Percentiles rank a stretch among this genome's conserved stretches.
Evolutionary conservation across 2,888 invertebrate species (phyloP).

Genomic region (Tipula helvola): DNA sequence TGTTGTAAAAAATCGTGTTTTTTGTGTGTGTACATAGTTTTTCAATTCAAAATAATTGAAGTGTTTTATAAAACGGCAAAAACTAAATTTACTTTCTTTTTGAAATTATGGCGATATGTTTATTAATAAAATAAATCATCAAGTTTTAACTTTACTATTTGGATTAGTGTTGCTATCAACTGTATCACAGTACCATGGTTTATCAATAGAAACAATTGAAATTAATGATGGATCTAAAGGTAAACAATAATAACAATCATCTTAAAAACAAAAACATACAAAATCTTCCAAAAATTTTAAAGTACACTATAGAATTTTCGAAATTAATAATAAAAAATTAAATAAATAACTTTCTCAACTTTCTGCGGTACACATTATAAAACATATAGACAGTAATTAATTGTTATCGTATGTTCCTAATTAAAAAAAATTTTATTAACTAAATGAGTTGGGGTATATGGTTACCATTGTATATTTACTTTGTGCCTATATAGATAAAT

Average conservation of each 20-base stretch:
- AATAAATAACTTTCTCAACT: background rate
- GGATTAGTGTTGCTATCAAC: background rate
- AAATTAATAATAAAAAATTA: background rate
- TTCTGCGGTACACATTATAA: background rate
- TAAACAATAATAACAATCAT: background rate
- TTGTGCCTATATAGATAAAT: background rate
- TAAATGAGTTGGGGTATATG: background rate
- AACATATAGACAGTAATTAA: background rate
- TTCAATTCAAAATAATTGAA: background rate
- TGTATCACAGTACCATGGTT: background rate
- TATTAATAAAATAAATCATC: background rate
- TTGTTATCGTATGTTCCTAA: background rate
- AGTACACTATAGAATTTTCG: background rate
- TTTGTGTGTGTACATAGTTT: background rate
- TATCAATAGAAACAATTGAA: background rate
- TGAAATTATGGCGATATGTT: background rate
- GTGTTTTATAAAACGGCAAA: background rate
- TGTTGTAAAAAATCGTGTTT: background rate
- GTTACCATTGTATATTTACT: background rate
- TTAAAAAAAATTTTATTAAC: background rate
- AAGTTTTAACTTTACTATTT: background rate
- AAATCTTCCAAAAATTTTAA: background rate
- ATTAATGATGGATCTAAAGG: background rate
- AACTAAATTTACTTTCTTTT: background rate
- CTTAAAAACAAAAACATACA: background rate